Evolutionary conservation across 2,113 vertebrate genomes (phyloP).

Genomic region (Chauna torquata): DNA sequence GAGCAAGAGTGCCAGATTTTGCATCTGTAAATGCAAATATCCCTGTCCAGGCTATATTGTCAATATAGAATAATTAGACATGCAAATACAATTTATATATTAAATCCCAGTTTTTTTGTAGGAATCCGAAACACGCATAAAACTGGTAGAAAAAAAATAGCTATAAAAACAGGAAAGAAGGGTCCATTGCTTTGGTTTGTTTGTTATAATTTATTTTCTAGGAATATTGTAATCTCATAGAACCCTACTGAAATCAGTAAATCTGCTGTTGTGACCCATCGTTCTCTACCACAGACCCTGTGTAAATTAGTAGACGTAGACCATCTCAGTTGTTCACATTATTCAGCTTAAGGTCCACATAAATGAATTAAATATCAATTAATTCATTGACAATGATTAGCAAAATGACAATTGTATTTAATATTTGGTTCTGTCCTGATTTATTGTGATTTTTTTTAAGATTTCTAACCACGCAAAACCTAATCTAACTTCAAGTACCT

Average conservation of each 20-base stretch:
- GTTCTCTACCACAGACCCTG: not conserved
- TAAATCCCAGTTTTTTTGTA: not conserved
- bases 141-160: accelerated
- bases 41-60: not conserved
- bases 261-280: not conserved
- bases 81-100: not conserved
- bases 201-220: not conserved
- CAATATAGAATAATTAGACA: not conserved
- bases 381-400: not conserved
- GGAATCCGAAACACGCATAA: not conserved
- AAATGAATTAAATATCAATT: not conserved
- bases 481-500: not conserved
- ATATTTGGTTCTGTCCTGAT: not conserved
- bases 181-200: not conserved
- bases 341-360: not conserved
- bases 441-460: not conserved
- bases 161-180: not conserved
- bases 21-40: not conserved
- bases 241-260: not conserved
- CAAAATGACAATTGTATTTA: not conserved
- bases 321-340: not conserved
- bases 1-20: not conserved
- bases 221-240: not conserved
- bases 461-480: not conserved
- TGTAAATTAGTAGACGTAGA: not conserved